Base-by-base conservation (phyloP, 2,113 vertebrate species). In the Donacobius atricapilla region DNA sequence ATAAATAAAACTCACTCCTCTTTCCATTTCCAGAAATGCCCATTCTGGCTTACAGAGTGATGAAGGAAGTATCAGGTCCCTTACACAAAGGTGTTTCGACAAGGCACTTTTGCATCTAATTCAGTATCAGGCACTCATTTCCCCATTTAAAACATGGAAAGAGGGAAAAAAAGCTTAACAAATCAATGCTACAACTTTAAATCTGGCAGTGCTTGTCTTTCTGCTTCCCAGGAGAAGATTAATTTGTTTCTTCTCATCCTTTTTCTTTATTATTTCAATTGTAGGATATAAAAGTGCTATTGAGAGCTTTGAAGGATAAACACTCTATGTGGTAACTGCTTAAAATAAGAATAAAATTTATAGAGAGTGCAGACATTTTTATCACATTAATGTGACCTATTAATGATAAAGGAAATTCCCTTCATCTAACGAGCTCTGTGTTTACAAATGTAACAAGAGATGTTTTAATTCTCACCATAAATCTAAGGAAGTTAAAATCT, bases 231-330 rank as follows among this genome's bases (percentile, higher is more conserved):
- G 33, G 81, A 94, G 94, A 97, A 90, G 84, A 97, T 97, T 98
- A 97, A 98, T 98, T 98, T 98, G 91, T 88, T 97, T 96, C 97
- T 97, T 98, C 97, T 97, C 96, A 96, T 98, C 97, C 97, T 97
- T 96, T 53, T 66, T 92, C 95, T 97, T 98, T 97, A 97, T 96
- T 97, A 96, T 97, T 97, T 93, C 92, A 97, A 95, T 97, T 97
- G 97, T 94, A 98, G 91, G 81, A 92, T 96, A 96, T 97, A 97
- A 97, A 97, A 96, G 80, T 93, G 81, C 94, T 93, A 95, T 97
- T 96, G 96, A 97, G 96, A 96, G 89, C 95, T 97, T 92, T 87
- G 87, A 94, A 95, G 97, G 96, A 98, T 97, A 97, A 98, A 97
- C 95, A 97, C 91, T 84, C 66, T 95, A 96, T 78, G 90, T 96